Conservation (phyloP, 35 echinoderm and acorn worm genomes). For the Chiridota heheva region DNA sequence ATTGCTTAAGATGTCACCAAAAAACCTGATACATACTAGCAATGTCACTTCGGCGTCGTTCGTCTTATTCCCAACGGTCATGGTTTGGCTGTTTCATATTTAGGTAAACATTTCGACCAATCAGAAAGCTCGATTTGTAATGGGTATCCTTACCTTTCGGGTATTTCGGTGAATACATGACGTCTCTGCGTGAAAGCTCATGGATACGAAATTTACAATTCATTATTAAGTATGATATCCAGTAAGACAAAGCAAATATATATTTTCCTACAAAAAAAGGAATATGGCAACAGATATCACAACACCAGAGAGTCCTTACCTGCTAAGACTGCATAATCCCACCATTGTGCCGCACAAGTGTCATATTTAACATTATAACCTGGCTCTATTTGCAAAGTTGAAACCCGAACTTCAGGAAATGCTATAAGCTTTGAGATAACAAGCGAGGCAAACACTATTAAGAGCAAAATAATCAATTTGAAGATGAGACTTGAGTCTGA, state of each 20-base stretch:
- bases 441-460: neutral
- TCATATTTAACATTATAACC: conserved; percentile 45
- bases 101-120: too few relatives aligned
- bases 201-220: neutral
- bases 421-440: neutral
- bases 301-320: conserved; percentile 19
- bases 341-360: conserved; percentile 27
- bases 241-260: neutral
- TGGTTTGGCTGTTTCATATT: too few relatives aligned
- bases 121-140: neutral
- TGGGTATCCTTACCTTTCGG: neutral
- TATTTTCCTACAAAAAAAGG: too few relatives aligned
- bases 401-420: conserved; percentile 21
- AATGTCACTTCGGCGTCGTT: neutral
- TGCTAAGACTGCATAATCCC: conserved; percentile 26
- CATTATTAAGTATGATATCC: neutral
- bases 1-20: neutral
- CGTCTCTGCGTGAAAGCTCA: neutral
- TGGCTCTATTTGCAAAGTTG: neutral
- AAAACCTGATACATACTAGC: neutral
- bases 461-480: neutral
- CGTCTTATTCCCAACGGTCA: too few relatives aligned
- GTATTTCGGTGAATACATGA: neutral
- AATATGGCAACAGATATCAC: too few relatives aligned
- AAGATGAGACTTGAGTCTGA: conserved; percentile 20